Evolutionary conservation across 2,888 invertebrate species (phyloP).

Genomic region (Argynnis bischoffii): DNA sequence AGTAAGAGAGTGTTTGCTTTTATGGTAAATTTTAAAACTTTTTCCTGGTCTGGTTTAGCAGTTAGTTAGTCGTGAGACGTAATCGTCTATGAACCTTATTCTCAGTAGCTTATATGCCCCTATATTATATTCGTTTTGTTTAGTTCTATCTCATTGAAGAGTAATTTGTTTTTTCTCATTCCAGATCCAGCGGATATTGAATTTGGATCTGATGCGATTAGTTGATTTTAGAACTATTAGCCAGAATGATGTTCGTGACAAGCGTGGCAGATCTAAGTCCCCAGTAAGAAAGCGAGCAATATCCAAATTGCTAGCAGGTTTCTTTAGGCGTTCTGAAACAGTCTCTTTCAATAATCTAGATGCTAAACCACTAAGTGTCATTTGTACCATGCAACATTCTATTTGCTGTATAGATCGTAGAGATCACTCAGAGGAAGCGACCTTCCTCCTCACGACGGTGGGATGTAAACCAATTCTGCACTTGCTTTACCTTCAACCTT

Average conservation of each 20-base stretch:
- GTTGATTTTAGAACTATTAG: neutral
- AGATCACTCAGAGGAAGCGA: neutral
- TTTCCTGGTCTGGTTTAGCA: slow-evolving; percentile 1
- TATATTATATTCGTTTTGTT: neutral
- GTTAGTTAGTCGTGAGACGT: too few species aligned
- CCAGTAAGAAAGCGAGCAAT: neutral
- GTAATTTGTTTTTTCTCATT: slow-evolving; percentile 17
- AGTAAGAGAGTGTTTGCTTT: neutral
- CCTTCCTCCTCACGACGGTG: too few species aligned
- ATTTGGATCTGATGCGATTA: neutral
- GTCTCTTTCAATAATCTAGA: neutral
- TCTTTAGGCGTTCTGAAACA: neutral
- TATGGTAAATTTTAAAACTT: neutral
- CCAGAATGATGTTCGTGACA: neutral
- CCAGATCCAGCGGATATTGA: slow-evolving; percentile 2
- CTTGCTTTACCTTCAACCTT: too few species aligned
- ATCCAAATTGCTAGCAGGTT: neutral
- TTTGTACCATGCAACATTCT: neutral
- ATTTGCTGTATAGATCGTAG: neutral
- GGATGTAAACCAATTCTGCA: too few species aligned
- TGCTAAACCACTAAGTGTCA: neutral
- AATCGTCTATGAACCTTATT: too few species aligned
- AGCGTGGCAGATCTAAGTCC: neutral
- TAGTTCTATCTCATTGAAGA: neutral
- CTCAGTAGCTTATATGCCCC: neutral